Conservation (phyloP, 2,113 vertebrate species). For the Dendrocopos noguchii region DNA sequence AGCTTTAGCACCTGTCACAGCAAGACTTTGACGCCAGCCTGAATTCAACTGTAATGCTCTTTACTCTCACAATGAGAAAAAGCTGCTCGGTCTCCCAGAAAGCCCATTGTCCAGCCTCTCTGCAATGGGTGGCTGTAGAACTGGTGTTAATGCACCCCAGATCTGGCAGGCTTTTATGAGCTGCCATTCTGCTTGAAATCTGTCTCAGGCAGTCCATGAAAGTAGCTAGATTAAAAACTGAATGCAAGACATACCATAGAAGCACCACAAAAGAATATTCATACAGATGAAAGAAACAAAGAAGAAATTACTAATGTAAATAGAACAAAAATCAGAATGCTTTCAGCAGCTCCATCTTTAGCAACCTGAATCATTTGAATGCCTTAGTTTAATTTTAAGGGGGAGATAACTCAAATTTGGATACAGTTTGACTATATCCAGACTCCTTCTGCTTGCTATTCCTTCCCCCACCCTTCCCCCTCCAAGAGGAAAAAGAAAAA, state of each 20-base stretch:
- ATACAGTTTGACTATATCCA: not conserved
- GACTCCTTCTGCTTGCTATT: not conserved
- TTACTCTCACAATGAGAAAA: not conserved
- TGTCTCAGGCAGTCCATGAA: not conserved
- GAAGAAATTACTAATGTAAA: not conserved
- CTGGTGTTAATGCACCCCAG: not conserved
- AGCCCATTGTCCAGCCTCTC: not conserved
- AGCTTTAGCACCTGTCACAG: not conserved
- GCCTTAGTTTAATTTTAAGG: not conserved
- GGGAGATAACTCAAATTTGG: not conserved
- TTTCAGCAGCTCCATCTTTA: not conserved
- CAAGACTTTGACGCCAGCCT: not conserved
- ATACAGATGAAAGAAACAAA: not conserved
- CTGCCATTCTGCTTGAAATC: not conserved
- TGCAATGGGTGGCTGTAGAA: not conserved
- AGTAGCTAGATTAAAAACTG: not conserved
- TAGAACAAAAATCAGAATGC: not conserved
- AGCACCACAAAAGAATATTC: not conserved
- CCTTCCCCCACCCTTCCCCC: not conserved
- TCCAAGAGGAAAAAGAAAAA: fast-evolving
- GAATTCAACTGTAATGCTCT: not conserved
- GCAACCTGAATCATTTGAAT: not conserved
- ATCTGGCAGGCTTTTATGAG: not conserved
- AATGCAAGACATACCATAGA: not conserved
- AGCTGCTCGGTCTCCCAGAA: not conserved